These are phyloP conservation scores for Misgurnus anguillicaudatus DNA, from an alignment of 2,113 vertebrate genomes.

Conservation along the genomic window DNA sequence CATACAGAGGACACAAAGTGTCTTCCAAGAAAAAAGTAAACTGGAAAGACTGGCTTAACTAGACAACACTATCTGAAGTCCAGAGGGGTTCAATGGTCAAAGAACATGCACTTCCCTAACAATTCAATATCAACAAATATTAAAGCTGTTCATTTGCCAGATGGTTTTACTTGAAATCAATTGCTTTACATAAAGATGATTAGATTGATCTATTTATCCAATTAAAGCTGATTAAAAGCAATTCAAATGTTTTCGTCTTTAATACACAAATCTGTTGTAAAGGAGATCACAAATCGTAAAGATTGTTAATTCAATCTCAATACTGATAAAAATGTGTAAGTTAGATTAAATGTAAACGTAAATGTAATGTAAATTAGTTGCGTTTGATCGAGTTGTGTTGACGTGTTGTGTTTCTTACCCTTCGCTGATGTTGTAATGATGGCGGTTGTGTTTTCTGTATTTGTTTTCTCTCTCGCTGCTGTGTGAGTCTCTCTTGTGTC, in stretches of 20 bases:
- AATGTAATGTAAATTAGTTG: too few species aligned
- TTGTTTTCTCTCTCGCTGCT: conserved; percentile 90
- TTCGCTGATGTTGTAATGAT: conserved; percentile 71
- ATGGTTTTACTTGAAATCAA: too few species aligned
- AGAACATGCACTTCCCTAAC: background rate
- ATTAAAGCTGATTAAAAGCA: background rate
- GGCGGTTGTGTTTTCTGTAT: conserved; percentile 69
- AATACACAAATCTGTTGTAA: background rate
- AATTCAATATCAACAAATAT: background rate
- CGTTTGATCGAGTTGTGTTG: background rate
- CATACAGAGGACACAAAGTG: too few species aligned
- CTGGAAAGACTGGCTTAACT: conserved; percentile 21
- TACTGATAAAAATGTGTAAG: too few species aligned
- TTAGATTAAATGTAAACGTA: too few species aligned
- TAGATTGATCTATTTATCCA: too few species aligned
- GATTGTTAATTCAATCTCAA: too few species aligned
- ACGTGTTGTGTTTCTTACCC: conserved; percentile 71
- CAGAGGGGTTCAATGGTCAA: background rate
- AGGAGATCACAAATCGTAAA: background rate
- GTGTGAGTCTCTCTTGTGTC: conserved; percentile 80
- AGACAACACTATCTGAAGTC: background rate
- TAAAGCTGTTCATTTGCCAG: too few species aligned
- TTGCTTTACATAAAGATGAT: too few species aligned
- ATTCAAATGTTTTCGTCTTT: background rate
- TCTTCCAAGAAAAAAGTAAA: conserved; percentile 1